Conservation (phyloP, 2,113 vertebrate genomes). For the Vimba vimba region DNA sequence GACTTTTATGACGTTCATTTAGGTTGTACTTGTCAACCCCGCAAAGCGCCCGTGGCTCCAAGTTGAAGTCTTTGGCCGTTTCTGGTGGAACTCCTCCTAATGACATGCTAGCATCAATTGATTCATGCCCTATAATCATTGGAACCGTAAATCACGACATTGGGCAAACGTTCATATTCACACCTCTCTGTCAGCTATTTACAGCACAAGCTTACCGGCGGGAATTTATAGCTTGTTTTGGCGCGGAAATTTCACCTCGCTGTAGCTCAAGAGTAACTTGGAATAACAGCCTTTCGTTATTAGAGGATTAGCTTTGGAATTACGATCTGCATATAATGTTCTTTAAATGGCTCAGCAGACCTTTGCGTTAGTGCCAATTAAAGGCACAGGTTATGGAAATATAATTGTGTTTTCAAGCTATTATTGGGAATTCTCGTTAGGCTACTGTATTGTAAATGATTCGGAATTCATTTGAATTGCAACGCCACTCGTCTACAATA, state of each 20-base stretch:
- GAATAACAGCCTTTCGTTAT: conserved; percentile 64
- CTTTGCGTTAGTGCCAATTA: neutral
- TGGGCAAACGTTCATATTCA: conserved; percentile 72
- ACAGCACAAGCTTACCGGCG: conserved; percentile 66
- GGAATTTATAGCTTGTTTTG: conserved; percentile 66
- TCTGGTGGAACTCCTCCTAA: conserved; percentile 74
- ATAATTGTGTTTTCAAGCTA: conserved; percentile 25
- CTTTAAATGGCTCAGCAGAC: conserved; percentile 51
- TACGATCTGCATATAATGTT: conserved; percentile 65
- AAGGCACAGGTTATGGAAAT: neutral
- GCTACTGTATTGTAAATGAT: neutral
- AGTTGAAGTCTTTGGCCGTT: conserved; percentile 64
- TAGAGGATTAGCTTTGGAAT: conserved; percentile 54
- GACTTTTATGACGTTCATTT: conserved; percentile 84
- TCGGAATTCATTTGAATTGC: neutral
- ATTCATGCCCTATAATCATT: conserved; percentile 80
- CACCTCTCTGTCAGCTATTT: conserved; percentile 64
- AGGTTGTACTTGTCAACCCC: conserved; percentile 81
- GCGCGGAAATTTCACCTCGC: conserved; percentile 67
- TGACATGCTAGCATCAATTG: conserved; percentile 76
- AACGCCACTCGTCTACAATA: neutral
- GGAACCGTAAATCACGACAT: conserved; percentile 78
- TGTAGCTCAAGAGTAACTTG: conserved; percentile 59
- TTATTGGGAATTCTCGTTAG: neutral
- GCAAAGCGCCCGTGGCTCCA: conserved; percentile 74